Conservation (phyloP, 2,797 vertebrate genomes). For the Karalla daura region DNA sequence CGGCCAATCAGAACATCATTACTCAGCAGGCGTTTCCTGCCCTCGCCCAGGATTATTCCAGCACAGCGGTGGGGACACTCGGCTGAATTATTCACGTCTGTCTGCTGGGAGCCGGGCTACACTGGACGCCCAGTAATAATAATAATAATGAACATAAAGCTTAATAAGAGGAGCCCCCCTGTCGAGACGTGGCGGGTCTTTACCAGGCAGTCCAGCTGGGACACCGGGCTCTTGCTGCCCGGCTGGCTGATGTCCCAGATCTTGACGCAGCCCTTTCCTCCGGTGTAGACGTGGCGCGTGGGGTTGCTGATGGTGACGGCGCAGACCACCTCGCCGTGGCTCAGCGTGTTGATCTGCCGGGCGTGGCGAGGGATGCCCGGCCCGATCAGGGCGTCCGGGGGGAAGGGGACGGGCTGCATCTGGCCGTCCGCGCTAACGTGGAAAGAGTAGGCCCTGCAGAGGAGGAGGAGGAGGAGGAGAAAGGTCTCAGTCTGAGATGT, state of each 20-base stretch:
- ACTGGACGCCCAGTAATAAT: slow-evolving; percentile 53
- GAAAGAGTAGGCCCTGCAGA: slow-evolving; percentile 86
- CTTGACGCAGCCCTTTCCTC: slow-evolving; percentile 97
- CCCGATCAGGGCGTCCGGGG: slow-evolving; percentile 87
- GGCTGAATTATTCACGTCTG: slow-evolving; percentile 68
- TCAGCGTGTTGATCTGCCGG: slow-evolving; percentile 88
- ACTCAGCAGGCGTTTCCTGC: slow-evolving; percentile 66
- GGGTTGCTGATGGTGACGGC: slow-evolving; percentile 98
- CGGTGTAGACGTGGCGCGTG: slow-evolving; percentile 95
- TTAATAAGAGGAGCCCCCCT: not conserved
- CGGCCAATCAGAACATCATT: slow-evolving; percentile 77
- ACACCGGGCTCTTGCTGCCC: slow-evolving; percentile 96
- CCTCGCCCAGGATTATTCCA: slow-evolving; percentile 63
- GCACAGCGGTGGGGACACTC: slow-evolving; percentile 59
- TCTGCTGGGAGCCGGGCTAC: slow-evolving; percentile 53
- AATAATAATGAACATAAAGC: slow-evolving; percentile 34
- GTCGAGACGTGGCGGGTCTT: too few species aligned
- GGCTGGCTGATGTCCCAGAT: slow-evolving; percentile 99
- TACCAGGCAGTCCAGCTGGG: slow-evolving; percentile 97
- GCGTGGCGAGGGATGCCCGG: slow-evolving; percentile 88
- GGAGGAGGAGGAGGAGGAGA: too few species aligned
- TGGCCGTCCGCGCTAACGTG: slow-evolving; percentile 88
- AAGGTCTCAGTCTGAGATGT: slow-evolving; percentile 14
- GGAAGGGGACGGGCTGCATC: slow-evolving; percentile 89
- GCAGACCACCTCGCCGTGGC: slow-evolving; percentile 89